Percentiles rank a stretch among this genome's conserved stretches.
These are phyloP conservation scores for Coptotermes formosanus DNA, from an alignment of 1,140 invertebrate genomes.

Conservation along the genomic window DNA sequence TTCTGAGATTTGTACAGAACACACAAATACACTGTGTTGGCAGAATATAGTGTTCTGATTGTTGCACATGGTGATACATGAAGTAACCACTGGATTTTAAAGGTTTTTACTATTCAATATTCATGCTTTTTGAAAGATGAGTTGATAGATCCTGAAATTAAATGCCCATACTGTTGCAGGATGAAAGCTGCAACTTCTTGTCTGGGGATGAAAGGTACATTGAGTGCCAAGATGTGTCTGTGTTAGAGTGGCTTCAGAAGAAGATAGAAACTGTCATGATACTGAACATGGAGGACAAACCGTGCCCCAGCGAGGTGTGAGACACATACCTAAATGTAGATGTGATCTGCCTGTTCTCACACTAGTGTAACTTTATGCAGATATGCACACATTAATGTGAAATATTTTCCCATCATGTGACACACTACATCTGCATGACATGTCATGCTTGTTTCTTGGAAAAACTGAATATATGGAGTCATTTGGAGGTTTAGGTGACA, in stretches of 20 bases:
- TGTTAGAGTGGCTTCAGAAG: slow-evolving; percentile 67
- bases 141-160: too few species aligned
- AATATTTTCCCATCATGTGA: neutral
- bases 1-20: too few species aligned
- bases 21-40: too few species aligned
- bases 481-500: too few species aligned
- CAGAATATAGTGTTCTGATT: too few species aligned
- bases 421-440: neutral
- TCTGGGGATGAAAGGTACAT: slow-evolving; percentile 62
- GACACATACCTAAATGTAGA: neutral
- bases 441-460: neutral
- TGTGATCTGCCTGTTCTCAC: neutral
- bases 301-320: slow-evolving; percentile 41
- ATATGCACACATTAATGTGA: neutral
- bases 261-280: slow-evolving; percentile 74
- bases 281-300: slow-evolving; percentile 64
- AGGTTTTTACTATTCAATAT: too few species aligned
- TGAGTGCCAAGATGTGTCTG: slow-evolving; percentile 58
- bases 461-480: too few species aligned
- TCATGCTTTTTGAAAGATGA: too few species aligned
- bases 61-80: too few species aligned
- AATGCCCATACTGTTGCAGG: slow-evolving; percentile 39
- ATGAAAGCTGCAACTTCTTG: slow-evolving; percentile 47
- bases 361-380: too few species aligned
- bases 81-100: too few species aligned